phyloP scores from a whole-genome alignment of 2,888 invertebrate species.

The Andrena flavipes region DNA sequence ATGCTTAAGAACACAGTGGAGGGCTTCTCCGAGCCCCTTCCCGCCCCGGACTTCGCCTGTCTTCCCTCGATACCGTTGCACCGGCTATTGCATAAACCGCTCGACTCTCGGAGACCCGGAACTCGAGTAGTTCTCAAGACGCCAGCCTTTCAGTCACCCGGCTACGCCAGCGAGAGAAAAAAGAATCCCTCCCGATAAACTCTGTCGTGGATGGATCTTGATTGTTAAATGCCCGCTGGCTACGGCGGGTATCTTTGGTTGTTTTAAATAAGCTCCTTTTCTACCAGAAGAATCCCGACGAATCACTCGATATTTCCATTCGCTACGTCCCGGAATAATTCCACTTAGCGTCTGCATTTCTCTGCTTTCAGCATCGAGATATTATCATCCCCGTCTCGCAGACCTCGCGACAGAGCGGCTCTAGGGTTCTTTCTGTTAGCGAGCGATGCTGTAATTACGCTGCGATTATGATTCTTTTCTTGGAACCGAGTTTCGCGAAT shows the following conservation, averaged over 20 bases:
- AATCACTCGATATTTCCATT: too few species aligned
- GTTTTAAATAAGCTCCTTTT: constrained; percentile 13
- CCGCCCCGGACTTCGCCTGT: not conserved
- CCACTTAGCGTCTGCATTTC: too few species aligned
- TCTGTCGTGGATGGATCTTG: constrained; percentile 9
- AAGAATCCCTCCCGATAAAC: constrained; percentile 40
- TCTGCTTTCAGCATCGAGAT: too few species aligned
- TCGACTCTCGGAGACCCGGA: constrained; percentile 60
- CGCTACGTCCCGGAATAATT: too few species aligned
- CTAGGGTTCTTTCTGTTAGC: too few species aligned
- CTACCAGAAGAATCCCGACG: not conserved
- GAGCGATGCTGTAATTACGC: too few species aligned
- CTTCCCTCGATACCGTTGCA: constrained; percentile 67
- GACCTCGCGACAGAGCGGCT: too few species aligned
- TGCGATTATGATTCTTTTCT: too few species aligned
- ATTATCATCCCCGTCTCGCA: too few species aligned
- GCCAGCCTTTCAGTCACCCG: constrained; percentile 42
- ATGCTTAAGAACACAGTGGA: constrained; percentile 69
- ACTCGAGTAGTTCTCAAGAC: constrained; percentile 60
- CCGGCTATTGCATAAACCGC: constrained; percentile 67
- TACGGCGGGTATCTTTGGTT: not conserved
- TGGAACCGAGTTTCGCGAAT: not conserved
- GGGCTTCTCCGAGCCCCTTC: constrained; percentile 62
- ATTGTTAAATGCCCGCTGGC: constrained; percentile 35
- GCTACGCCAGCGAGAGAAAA: constrained; percentile 6